These are phyloP conservation scores for Melanaphis sacchari DNA, from an alignment of 1,140 invertebrate genomes.

Conservation along the genomic window DNA sequence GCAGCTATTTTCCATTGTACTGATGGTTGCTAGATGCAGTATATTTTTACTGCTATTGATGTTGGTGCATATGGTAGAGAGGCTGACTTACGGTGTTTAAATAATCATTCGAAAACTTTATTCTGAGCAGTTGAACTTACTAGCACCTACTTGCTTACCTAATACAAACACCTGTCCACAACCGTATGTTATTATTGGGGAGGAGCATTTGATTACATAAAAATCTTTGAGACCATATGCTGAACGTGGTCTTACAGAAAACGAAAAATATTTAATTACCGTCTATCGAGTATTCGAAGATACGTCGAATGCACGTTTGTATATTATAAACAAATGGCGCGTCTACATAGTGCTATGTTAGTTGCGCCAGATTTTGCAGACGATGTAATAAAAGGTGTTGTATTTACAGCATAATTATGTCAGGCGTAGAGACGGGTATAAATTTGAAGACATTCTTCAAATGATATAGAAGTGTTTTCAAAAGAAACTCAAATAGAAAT, in stretches of 20 bases:
- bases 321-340: too few relatives aligned
- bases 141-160: neutral
- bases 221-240: slow-evolving; percentile 62
- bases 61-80: slow-evolving; percentile 57
- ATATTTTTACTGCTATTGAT: slow-evolving; percentile 48
- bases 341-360: too few relatives aligned
- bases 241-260: slow-evolving; percentile 46
- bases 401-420: too few relatives aligned
- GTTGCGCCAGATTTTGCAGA: too few relatives aligned
- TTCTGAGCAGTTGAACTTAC: neutral
- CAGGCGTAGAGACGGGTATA: too few relatives aligned
- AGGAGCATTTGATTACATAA: slow-evolving; percentile 64
- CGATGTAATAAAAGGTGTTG: too few relatives aligned
- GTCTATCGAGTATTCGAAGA: slow-evolving; percentile 58
- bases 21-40: slow-evolving; percentile 39
- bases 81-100: slow-evolving; percentile 56
- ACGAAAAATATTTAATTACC: slow-evolving; percentile 64
- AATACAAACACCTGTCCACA: slow-evolving; percentile 3
- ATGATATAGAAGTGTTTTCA: too few relatives aligned
- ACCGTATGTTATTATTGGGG: slow-evolving; percentile 60
- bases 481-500: too few relatives aligned
- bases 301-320: too few relatives aligned
- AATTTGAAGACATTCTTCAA: too few relatives aligned
- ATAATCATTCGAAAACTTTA: slow-evolving; percentile 52
- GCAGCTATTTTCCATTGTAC: slow-evolving; percentile 51